Base-by-base conservation (phyloP, 2,797 vertebrate genomes). In the Denticeps clupeoides region DNA sequence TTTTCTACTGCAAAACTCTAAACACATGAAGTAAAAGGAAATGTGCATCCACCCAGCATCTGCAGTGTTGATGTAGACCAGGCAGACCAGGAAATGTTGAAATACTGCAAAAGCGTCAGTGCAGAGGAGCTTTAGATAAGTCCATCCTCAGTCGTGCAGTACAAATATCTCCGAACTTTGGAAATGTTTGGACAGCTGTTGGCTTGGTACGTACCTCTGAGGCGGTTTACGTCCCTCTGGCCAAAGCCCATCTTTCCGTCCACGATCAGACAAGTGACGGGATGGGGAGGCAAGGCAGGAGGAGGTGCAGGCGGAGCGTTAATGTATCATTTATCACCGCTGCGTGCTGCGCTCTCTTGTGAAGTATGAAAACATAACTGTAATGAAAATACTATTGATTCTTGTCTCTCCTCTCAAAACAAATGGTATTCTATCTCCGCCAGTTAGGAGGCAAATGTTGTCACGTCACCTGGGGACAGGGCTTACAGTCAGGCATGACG, bases 321-420 rank as follows among this genome's bases (percentile, higher is more conserved):
- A 73, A 79, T 73, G 72, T 70, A 78, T 77, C 78, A 79, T 81
- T 80, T 75, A 74, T 72, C 73, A 64, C 56, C 45, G 62, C 67
- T 68, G 33, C 65, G 59, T 63, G 58, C 18, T 63, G 43, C 59
- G n/a, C n/a, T 62, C 70, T 68, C 65, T 35, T 12, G 68, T 65
- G 74, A 73, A 66, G 69, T 69, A 82, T 80, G 70, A 81, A 84
- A 82, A 82, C 72, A 73, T 71, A 82, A 77, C 70, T 60, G 74
- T 82, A 81, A 84, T 84, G 80, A 85, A 84, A 84, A 80, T 77
- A 61, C 62, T 71, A 83, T 82, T 55, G 82, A 85, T 82, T 63
- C 52, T 48, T 49, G 62, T 70, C 58, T 58, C 75, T 79, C 79
- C 72, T 77, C 77, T 75, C 80, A 64, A 79, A 77, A 83, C 64